Conservation (phyloP, 1,140 invertebrate species). For the Penaeus chinensis region DNA sequence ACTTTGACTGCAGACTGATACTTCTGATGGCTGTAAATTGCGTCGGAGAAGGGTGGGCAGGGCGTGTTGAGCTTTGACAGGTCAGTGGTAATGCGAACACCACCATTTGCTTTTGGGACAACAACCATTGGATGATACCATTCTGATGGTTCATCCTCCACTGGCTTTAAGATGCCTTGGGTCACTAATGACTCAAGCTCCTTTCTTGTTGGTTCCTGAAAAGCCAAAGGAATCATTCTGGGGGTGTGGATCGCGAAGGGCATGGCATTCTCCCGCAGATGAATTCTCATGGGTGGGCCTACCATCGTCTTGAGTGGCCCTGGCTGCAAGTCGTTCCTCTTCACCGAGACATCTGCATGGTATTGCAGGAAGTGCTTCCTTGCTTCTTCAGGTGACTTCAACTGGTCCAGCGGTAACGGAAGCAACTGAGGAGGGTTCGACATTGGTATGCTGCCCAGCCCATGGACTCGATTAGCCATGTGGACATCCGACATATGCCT, state of each 20-base stretch:
- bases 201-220: background rate
- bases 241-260: constrained; percentile 16
- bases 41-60: background rate
- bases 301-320: background rate
- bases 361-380: background rate
- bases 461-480: background rate
- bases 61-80: background rate
- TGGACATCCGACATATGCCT: background rate
- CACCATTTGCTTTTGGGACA: background rate
- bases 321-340: background rate
- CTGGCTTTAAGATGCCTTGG: background rate
- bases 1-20: background rate
- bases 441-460: background rate
- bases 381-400: background rate
- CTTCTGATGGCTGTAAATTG: background rate
- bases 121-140: background rate
- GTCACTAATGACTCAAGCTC: background rate
- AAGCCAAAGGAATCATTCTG: background rate
- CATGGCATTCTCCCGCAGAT: background rate
- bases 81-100: background rate
- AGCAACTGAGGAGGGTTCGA: background rate
- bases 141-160: background rate
- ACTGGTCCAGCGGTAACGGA: background rate
- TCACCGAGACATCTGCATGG: background rate
- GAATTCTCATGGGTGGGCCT: constrained; percentile 4